Conservation (phyloP, 1,140 invertebrate species). For the Orchesella cincta region DNA sequence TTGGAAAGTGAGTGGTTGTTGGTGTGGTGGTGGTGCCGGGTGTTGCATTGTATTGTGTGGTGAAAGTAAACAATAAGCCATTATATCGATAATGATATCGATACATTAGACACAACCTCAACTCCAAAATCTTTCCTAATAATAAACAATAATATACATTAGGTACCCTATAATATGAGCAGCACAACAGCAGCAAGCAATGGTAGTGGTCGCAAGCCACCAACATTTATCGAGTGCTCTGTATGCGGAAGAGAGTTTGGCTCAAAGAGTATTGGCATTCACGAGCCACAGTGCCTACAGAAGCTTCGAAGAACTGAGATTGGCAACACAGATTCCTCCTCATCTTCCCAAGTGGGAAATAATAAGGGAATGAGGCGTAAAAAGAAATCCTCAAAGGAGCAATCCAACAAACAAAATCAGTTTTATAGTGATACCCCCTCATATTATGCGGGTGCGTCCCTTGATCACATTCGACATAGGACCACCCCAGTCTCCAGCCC, state of each 20-base stretch:
- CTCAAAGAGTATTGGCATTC: slow-evolving; percentile 69
- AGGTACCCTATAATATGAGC: not conserved
- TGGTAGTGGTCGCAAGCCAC: slow-evolving; percentile 44
- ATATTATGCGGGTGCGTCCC: no score
- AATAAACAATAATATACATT: not conserved
- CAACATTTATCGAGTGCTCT: slow-evolving; percentile 63
- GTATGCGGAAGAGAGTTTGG: slow-evolving; percentile 75
- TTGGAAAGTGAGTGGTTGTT: no score
- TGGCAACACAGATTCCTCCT: not conserved
- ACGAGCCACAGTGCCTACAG: slow-evolving; percentile 75
- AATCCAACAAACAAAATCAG: not conserved
- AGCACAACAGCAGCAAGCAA: not conserved
- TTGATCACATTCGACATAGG: not conserved
- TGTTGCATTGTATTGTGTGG: no score
- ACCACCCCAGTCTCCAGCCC: not conserved
- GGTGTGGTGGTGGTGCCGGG: no score
- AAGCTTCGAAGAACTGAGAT: slow-evolving; percentile 64
- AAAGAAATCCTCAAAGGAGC: slow-evolving; percentile 35
- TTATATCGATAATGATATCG: not conserved
- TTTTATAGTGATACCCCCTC: no score
- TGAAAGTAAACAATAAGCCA: not conserved
- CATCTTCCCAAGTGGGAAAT: slow-evolving; percentile 26
- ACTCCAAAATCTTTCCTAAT: not conserved
- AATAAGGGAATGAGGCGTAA: slow-evolving; percentile 28
- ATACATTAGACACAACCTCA: no score